phyloP scores from a whole-genome alignment of 2,113 vertebrate genomes.

The Isurus oxyrinchus region DNA sequence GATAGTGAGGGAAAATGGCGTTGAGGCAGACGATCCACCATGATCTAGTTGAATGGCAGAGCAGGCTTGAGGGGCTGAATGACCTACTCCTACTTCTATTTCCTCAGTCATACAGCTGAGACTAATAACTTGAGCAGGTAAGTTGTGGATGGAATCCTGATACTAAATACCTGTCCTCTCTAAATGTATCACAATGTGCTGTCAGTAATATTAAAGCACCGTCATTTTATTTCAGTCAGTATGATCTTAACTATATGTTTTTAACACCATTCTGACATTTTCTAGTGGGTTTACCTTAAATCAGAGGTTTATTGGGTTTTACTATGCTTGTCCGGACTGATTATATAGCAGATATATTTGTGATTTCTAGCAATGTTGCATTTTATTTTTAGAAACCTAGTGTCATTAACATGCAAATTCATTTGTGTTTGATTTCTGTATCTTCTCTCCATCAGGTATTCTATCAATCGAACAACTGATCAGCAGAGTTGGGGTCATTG shows the following conservation, averaged over 20 bases:
- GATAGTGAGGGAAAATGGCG: too few species aligned
- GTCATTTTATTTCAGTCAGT: neutral
- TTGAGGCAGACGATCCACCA: too few species aligned
- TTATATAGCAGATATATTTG: neutral
- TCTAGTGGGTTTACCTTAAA: neutral
- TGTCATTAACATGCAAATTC: neutral
- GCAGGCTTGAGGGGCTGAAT: too few species aligned
- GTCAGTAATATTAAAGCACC: neutral
- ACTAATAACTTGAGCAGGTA: neutral
- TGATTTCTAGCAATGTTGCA: too few species aligned
- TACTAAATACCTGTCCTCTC: neutral
- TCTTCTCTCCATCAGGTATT: conserved; percentile 65
- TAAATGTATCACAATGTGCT: neutral
- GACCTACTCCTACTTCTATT: too few species aligned
- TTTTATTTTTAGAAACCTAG: neutral
- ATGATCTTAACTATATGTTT: neutral
- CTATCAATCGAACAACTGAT: conserved; percentile 97
- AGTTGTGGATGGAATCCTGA: neutral
- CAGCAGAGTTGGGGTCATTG: conserved; percentile 94
- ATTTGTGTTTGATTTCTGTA: conserved; percentile 11
- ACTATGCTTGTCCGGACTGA: neutral
- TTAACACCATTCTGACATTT: neutral
- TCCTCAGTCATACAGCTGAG: neutral
- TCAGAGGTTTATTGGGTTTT: neutral
- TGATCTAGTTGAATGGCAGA: too few species aligned